A percentile compares a stretch with the other conserved stretches of the same genome.
phyloP scores from a whole-genome alignment of 1,140 invertebrate genomes.

The Drosophila auraria region DNA sequence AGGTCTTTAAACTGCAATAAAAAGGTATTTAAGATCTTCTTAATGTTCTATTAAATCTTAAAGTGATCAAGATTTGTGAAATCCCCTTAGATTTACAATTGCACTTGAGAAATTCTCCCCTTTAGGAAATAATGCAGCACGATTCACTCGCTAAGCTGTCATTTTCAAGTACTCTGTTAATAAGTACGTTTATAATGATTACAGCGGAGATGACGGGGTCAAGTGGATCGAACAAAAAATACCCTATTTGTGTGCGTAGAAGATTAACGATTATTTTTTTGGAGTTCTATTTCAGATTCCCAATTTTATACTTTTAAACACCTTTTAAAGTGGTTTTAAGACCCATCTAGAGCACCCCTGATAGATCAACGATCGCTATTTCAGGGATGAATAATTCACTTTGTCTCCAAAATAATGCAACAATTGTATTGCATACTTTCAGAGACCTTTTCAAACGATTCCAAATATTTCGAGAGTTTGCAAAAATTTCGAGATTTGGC shows the following conservation, averaged over 20 bases:
- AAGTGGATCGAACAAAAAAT: constrained; percentile 11
- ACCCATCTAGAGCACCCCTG: too few species aligned
- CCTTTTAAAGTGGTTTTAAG: too few species aligned
- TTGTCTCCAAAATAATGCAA: too few species aligned
- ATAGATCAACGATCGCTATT: too few species aligned
- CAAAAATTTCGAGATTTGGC: too few species aligned
- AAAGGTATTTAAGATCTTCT: not conserved
- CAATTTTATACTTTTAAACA: too few species aligned
- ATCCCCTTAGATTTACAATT: not conserved
- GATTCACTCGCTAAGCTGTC: constrained; percentile 6
- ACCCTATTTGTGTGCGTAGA: not conserved
- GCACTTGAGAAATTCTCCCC: constrained; percentile 8
- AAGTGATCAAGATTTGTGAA: not conserved
- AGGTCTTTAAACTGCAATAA: not conserved
- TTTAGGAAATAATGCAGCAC: not conserved
- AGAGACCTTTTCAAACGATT: too few species aligned
- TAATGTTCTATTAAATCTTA: too few species aligned
- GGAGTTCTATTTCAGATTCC: not conserved
- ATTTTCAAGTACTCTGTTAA: constrained; percentile 42
- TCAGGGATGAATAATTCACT: too few species aligned
- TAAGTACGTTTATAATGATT: constrained; percentile 42
- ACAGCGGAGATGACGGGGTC: not conserved
- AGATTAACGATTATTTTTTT: not conserved
- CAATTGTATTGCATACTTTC: too few species aligned
- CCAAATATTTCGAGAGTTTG: too few species aligned